Evolutionary conservation across 2,113 vertebrate species (phyloP).

Genomic region (Dipodomys stephensi): DNA sequence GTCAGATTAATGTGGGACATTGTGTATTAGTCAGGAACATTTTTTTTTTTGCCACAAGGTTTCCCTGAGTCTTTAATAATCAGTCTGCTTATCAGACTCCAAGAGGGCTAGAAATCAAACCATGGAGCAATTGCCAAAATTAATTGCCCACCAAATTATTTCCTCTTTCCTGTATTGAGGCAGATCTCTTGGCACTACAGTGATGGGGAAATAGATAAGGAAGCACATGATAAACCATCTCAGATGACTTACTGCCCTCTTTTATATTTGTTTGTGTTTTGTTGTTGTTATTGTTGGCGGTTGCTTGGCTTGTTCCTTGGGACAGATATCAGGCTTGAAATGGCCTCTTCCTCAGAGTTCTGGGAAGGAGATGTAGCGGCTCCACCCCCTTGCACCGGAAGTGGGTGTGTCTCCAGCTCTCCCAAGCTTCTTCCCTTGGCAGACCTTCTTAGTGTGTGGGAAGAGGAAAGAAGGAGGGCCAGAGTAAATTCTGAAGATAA

Average conservation of each 20-base stretch:
- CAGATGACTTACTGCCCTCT: too few relatives aligned
- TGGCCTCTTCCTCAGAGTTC: not conserved
- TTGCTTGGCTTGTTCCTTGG: not conserved
- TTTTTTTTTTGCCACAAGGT: not conserved
- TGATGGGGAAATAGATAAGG: not conserved
- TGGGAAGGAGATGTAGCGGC: fast-evolving
- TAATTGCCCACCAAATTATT: not conserved
- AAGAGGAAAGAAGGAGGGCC: fast-evolving
- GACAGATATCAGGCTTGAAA: not conserved
- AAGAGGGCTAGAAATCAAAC: not conserved
- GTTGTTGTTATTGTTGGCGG: too few relatives aligned
- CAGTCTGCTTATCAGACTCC: not conserved
- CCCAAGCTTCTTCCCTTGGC: not conserved
- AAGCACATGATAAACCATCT: not conserved
- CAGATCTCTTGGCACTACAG: not conserved
- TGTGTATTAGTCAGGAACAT: not conserved
- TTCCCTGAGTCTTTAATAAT: not conserved
- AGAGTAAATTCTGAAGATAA: not conserved
- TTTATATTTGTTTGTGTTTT: not conserved
- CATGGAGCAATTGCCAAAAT: not conserved
- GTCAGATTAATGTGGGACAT: not conserved
- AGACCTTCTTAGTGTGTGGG: not conserved
- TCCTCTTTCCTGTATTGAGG: not conserved
- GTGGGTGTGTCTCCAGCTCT: not conserved
- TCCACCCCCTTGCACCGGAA: not conserved